These are phyloP conservation scores for Oxycera nigricornis DNA, from an alignment of 2,888 invertebrate species.

Conservation along the genomic window DNA sequence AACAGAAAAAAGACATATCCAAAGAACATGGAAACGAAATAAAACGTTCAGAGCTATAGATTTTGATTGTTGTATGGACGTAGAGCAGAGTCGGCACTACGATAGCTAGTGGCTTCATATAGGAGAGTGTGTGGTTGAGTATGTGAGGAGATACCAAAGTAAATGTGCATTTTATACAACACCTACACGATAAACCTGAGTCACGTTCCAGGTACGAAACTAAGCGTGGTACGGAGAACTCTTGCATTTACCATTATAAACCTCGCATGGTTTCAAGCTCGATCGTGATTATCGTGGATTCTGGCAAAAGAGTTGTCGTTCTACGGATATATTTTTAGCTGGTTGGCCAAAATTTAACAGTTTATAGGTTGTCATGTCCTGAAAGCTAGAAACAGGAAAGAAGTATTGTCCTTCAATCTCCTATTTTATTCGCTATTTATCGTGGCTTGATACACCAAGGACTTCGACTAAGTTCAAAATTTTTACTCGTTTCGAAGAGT, in stretches of 20 bases:
- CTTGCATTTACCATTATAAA: constrained; percentile 31
- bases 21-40: constrained; percentile 24
- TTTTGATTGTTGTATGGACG: not conserved
- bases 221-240: constrained; percentile 25
- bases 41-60: constrained; percentile 16
- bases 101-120: not conserved
- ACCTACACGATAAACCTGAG: constrained; percentile 43
- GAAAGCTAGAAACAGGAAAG: no score
- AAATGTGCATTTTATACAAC: constrained; percentile 41
- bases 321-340: no score
- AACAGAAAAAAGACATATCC: not conserved
- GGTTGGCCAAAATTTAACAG: no score
- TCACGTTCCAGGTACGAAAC: constrained; percentile 36
- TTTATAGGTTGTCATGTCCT: no score
- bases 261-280: constrained; percentile 20
- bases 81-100: not conserved
- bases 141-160: constrained; percentile 23
- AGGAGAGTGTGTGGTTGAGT: not conserved
- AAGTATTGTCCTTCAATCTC: no score
- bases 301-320: no score
- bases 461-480: no score
- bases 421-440: no score
- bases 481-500: no score
- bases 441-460: no score
- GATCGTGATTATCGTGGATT: constrained; percentile 22